Base-by-base conservation (phyloP, 2,888 invertebrate genomes). In the Corythucha ciliata region DNA sequence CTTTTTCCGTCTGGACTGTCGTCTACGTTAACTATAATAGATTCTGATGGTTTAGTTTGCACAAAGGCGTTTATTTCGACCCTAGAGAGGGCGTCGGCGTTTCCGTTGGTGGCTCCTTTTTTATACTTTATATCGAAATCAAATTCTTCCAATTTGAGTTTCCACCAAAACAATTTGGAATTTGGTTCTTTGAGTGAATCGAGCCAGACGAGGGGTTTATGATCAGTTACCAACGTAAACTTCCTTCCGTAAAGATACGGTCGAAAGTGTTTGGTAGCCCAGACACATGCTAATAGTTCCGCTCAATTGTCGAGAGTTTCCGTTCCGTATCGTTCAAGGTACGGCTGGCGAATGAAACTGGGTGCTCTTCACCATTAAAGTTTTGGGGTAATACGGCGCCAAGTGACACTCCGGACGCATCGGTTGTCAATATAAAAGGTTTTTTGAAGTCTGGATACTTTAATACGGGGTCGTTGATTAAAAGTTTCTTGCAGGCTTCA, bases 321-420 rank as follows among this genome's bases (percentile, higher is more conserved):
- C 14, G 10, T 16, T 16, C 14, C 16, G 10, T 16, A 16, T 34
- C 57, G 46, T 68, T 68, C 53, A 63, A 58, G 26, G 61, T 58
- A 14, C 67, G 68, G 49, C 61, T 66, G 2, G 69, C 44, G 48
- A 68, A 69, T 4, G 67, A 64, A 26, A 66, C 22, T 53, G 67
- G 42, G 14, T 27, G 18, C 10, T 42, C 42, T 7, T 6, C 42
- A 26, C 42, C 42, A 42, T 42, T 42, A 3, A n/a, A n/a, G n/a
- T n/a, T n/a, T n/a, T n/a, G n/a, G n/a, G n/a, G n/a, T n/a, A n/a
- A n/a, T n/a, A n/a, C n/a, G n/a, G n/a, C n/a, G n/a, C n/a, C n/a
- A n/a, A n/a, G n/a, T n/a, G n/a, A n/a, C n/a, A 61, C 62, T 37
- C 62, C 60, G 61, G 36, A 59, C 21, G 61, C 65, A 48, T 61